A percentile compares a stretch with the other conserved stretches of the same genome.
Evolutionary conservation across 2,888 invertebrate species (phyloP).

Genomic region (Muscina levida): DNA sequence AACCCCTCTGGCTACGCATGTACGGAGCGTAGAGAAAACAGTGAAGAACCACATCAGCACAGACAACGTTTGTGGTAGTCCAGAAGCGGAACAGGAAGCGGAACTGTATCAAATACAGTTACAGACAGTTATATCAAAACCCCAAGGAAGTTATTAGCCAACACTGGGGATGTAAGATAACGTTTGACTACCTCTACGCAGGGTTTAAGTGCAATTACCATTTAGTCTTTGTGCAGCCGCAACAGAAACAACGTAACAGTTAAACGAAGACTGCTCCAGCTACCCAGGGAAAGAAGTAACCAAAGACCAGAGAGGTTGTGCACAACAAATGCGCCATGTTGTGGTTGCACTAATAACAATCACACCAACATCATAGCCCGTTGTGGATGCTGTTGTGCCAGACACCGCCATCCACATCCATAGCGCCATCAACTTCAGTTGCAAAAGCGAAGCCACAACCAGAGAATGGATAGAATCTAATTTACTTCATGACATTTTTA

Average conservation of each 20-base stretch:
- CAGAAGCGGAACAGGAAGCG: conserved; percentile 5
- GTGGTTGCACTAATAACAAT: conserved; percentile 62
- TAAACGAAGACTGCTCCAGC: conserved; percentile 1
- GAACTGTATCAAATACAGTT: conserved; percentile 13
- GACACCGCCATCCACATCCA: too few species aligned
- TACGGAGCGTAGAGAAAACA: background rate
- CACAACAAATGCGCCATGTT: conserved; percentile 51
- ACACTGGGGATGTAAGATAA: background rate
- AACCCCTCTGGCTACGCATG: background rate
- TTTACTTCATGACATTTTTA: conserved; percentile 11
- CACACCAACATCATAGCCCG: conserved; percentile 53
- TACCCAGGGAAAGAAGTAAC: conserved; percentile 49
- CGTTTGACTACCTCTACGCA: background rate
- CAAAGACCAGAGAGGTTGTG: conserved; percentile 33
- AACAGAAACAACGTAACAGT: conserved; percentile 5
- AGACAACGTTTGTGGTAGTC: conserved; percentile 12
- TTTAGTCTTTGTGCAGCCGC: conserved; percentile 10
- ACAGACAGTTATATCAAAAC: conserved; percentile 5
- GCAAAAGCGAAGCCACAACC: background rate
- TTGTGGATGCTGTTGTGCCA: too few species aligned
- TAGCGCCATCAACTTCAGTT: background rate
- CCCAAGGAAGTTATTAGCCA: conserved; percentile 25
- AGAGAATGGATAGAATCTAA: conserved; percentile 11
- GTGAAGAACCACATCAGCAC: background rate
- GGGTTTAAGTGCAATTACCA: conserved; percentile 30